A percentile compares a stretch with the other conserved stretches of the same genome.
Evolutionary conservation across 2,113 vertebrate species (phyloP).

Genomic region (Xiphias gladius): DNA sequence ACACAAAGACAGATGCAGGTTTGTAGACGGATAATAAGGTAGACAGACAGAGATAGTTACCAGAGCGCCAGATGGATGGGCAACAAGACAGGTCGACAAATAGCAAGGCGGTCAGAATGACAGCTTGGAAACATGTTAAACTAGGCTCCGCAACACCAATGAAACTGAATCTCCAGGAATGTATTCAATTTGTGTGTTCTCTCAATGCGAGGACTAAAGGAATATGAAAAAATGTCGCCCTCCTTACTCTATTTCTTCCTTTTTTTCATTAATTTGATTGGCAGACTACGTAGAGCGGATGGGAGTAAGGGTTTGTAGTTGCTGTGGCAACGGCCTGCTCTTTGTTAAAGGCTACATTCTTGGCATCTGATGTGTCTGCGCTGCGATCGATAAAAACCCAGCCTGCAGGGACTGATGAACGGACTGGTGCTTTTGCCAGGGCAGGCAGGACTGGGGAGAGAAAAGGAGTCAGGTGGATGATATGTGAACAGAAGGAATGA

Average conservation of each 20-base stretch:
- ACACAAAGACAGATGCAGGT: constrained; percentile 65
- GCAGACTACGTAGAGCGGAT: constrained; percentile 74
- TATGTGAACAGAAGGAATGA: constrained; percentile 55
- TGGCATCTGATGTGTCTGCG: constrained; percentile 82
- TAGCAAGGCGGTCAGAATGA: constrained; percentile 64
- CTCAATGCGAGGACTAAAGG: constrained; percentile 11
- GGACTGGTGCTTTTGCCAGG: constrained; percentile 66
- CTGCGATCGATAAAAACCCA: constrained; percentile 76
- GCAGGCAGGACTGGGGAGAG: constrained; percentile 45
- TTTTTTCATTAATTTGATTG: constrained; percentile 79
- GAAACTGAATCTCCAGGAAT: constrained; percentile 40
- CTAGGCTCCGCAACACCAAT: constrained; percentile 17
- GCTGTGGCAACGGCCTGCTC: constrained; percentile 82
- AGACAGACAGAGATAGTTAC: constrained; percentile 76
- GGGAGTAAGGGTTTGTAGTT: constrained; percentile 80
- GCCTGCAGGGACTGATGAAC: constrained; percentile 74
- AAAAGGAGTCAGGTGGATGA: constrained; percentile 61
- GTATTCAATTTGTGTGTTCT: constrained; percentile 52
- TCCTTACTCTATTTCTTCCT: constrained; percentile 42
- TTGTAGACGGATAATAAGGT: constrained; percentile 77
- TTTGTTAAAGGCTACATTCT: constrained; percentile 83
- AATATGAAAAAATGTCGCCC: constrained; percentile 44
- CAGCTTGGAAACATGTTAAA: constrained; percentile 68
- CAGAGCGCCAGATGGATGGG: constrained; percentile 68
- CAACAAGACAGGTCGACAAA: constrained; percentile 76